phyloP scores from a whole-genome alignment of 2,113 vertebrate genomes.

The Chamaetylas fuelleborni region DNA sequence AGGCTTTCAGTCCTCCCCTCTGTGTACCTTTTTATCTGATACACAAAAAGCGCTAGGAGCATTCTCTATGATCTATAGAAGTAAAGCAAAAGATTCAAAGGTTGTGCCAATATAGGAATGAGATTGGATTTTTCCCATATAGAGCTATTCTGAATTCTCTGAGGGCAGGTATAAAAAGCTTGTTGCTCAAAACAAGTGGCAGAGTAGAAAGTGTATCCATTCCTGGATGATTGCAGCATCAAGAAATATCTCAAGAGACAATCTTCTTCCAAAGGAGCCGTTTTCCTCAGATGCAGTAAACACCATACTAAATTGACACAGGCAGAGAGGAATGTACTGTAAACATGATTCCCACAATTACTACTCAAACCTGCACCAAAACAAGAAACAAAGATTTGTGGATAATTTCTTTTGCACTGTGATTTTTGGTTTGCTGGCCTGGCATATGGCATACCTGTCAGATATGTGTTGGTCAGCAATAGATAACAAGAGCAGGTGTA shows the following conservation, averaged over 20 bases:
- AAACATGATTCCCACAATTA: neutral
- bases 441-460: neutral
- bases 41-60: neutral
- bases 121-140: neutral
- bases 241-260: constrained; percentile 2
- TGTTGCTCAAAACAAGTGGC: constrained; percentile 7
- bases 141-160: neutral
- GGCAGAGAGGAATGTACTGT: neutral
- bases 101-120: neutral
- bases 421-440: neutral
- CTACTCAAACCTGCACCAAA: neutral
- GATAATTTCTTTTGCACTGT: neutral
- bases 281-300: neutral
- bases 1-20: neutral
- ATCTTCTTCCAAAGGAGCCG: neutral
- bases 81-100: constrained; percentile 5
- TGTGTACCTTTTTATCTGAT: constrained; percentile 6
- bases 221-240: neutral
- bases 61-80: neutral
- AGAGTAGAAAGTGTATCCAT: neutral
- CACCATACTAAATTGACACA: neutral
- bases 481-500: neutral
- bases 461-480: neutral
- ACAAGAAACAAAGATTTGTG: neutral
- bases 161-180: neutral